Percentiles rank a stretch among this genome's conserved stretches.
Evolutionary conservation across 2,888 invertebrate species (phyloP).

Genomic region (Drosophila mercatorum): DNA sequence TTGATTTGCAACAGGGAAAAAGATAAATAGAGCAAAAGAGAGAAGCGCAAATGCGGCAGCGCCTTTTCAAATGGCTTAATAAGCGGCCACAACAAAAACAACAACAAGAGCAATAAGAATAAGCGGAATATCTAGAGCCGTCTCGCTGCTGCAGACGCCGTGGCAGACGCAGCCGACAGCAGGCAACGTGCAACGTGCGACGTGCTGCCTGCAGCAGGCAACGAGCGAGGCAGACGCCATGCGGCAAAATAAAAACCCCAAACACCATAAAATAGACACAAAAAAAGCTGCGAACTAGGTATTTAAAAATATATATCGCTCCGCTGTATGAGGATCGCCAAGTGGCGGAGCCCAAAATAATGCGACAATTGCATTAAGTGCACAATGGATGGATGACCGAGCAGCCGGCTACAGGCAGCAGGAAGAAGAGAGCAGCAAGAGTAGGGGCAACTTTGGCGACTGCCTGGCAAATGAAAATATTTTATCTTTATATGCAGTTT

Average conservation of each 20-base stretch:
- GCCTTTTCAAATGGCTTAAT: conserved; percentile 67
- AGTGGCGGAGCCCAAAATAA: conserved; percentile 63
- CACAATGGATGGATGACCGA: conserved; percentile 63
- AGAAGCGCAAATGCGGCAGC: conserved; percentile 45
- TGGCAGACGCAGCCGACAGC: conserved; percentile 70
- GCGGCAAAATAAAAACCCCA: conserved; percentile 76
- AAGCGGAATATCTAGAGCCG: conserved; percentile 33
- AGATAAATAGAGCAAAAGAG: neutral
- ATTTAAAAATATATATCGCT: conserved; percentile 70
- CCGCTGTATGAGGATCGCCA: conserved; percentile 27
- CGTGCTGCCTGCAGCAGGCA: conserved; percentile 32
- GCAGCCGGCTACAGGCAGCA: neutral
- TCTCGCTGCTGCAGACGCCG: conserved; percentile 70
- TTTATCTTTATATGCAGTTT: conserved; percentile 75
- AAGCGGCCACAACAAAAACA: conserved; percentile 52
- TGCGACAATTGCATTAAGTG: conserved; percentile 79
- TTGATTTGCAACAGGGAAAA: conserved; percentile 42
- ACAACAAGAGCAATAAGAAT: conserved; percentile 16
- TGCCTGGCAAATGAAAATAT: conserved; percentile 67
- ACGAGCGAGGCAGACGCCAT: conserved; percentile 65
- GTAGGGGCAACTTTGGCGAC: neutral
- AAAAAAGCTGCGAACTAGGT: conserved; percentile 62
- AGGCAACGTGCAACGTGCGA: conserved; percentile 23
- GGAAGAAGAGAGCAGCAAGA: neutral
- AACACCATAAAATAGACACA: conserved; percentile 67